phyloP scores from a whole-genome alignment of 2,113 vertebrate species.

The Nesogale talazaci region DNA sequence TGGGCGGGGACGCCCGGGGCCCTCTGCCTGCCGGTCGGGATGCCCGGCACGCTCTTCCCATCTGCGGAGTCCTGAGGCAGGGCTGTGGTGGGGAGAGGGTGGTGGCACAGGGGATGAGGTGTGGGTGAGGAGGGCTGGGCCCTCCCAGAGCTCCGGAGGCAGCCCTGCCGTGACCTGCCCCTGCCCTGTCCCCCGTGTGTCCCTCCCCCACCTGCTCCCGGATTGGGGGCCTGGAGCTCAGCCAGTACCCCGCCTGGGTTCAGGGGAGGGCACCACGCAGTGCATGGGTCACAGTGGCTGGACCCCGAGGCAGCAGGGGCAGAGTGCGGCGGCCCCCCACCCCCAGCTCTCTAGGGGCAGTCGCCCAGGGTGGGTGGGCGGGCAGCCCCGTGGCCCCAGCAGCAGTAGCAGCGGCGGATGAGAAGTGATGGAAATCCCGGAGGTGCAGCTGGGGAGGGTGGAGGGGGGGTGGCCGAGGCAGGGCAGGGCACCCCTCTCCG shows the following conservation, averaged over 20 bases:
- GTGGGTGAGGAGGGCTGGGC: neutral
- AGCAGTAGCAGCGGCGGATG: conserved; percentile 79
- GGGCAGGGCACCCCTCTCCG: neutral
- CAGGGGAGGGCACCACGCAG: neutral
- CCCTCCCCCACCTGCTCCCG: no score
- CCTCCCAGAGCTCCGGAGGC: neutral
- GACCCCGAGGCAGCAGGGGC: neutral
- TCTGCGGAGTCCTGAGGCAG: conserved; percentile 41
- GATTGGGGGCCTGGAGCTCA: neutral
- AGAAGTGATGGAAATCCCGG: conserved; percentile 77
- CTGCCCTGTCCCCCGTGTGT: neutral
- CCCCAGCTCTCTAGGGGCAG: neutral
- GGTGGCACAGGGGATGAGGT: neutral
- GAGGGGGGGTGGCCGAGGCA: neutral
- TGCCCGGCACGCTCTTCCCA: no score
- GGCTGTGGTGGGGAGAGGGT: neutral
- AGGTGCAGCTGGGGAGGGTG: neutral
- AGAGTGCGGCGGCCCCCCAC: neutral
- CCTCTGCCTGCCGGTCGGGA: neutral
- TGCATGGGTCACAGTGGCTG: neutral
- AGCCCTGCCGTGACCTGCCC: neutral
- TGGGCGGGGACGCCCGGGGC: neutral
- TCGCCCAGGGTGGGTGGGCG: neutral
- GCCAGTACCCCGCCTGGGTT: neutral
- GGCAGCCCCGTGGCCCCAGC: conserved; percentile 69